These are phyloP conservation scores for Meleagris gallopavo DNA, from an alignment of 2,113 vertebrate genomes.

Conservation along the genomic window DNA sequence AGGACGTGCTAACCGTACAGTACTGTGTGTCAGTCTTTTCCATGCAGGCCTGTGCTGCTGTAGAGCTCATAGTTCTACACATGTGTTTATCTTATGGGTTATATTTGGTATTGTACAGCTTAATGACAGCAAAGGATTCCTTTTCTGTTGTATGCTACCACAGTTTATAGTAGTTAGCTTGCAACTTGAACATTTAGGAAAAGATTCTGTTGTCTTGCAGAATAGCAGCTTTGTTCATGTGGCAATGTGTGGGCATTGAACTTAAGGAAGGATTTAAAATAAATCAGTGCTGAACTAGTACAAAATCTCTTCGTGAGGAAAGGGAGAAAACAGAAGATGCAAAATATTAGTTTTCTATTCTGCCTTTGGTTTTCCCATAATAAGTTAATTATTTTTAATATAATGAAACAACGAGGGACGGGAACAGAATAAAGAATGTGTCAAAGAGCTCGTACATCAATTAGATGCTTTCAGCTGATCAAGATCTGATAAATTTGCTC, in stretches of 20 bases:
- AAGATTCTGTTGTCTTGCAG: rapidly evolving
- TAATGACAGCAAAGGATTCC: background rate
- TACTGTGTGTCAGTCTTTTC: background rate
- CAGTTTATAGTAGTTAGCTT: background rate
- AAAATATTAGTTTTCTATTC: background rate
- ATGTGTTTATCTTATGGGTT: background rate
- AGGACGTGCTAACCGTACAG: background rate
- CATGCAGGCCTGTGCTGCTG: background rate
- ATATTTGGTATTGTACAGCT: too few species aligned
- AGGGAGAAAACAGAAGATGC: background rate
- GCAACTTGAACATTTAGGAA: background rate
- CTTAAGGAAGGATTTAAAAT: background rate
- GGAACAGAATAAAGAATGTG: constrained; percentile 6
- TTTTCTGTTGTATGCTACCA: background rate
- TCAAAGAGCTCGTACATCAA: background rate
- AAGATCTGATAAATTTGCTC: background rate
- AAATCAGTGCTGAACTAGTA: background rate
- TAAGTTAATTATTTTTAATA: constrained; percentile 14
- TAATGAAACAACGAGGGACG: background rate
- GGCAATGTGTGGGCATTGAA: background rate
- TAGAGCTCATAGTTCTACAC: background rate
- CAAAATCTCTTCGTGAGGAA: background rate
- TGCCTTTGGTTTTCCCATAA: background rate
- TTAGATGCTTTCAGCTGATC: background rate
- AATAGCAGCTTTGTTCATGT: background rate